phyloP scores from a whole-genome alignment of 2,888 invertebrate species.

The Monoplex corrugatus region DNA sequence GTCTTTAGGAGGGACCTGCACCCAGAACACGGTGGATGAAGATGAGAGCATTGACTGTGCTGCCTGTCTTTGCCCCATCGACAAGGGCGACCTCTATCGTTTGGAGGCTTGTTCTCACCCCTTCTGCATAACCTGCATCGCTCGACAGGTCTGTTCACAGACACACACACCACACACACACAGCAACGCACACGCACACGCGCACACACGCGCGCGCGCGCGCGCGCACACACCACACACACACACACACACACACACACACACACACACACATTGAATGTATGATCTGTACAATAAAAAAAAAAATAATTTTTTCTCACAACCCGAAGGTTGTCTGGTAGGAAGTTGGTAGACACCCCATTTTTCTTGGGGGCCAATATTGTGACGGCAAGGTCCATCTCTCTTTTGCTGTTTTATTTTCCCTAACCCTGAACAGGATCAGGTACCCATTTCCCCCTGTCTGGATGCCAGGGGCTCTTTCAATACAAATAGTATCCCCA shows the following conservation, averaged over 20 bases:
- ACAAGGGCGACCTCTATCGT: constrained; percentile 64
- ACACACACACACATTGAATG: not conserved
- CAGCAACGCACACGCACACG: not conserved
- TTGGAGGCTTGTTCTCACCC: constrained; percentile 77
- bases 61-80: constrained; percentile 72
- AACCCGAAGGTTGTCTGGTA: too few relatives aligned
- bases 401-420: too few relatives aligned
- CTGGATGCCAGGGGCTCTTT: too few relatives aligned
- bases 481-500: too few relatives aligned
- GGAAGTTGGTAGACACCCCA: too few relatives aligned
- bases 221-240: not conserved
- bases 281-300: too few relatives aligned
- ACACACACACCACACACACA: too few relatives aligned
- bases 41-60: constrained; percentile 64
- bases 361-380: too few relatives aligned
- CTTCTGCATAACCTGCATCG: constrained; percentile 72
- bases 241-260: not conserved
- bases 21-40: not conserved
- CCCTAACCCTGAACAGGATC: too few relatives aligned
- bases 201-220: not conserved
- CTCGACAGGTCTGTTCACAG: constrained; percentile 49
- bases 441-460: too few relatives aligned
- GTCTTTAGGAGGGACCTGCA: not conserved
- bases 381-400: too few relatives aligned
- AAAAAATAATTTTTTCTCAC: too few relatives aligned